Base-by-base conservation (phyloP, 2,888 invertebrate species). In the Cerastis rubricosa region DNA sequence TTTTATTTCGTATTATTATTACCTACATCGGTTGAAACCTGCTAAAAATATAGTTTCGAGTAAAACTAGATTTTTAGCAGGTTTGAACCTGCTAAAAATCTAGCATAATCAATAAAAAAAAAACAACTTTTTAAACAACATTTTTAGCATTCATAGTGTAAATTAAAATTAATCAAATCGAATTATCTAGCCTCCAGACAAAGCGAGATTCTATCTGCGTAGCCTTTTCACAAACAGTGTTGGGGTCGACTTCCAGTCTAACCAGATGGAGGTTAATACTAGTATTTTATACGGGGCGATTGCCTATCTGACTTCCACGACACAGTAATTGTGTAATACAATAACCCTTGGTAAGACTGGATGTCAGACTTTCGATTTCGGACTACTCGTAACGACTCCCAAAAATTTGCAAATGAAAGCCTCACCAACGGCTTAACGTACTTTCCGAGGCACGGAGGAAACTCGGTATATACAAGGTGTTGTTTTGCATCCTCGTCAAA, bases 1-100 rank as follows among this genome's bases (percentile, higher is more conserved):
- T 67, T 59, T 67, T 67, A 78, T 59, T 57, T 2, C 14, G 11
- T 25, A n/a, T 25, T 40, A 57, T 78, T 19, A 49, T 47, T n/a
- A 54, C 54, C 57, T 29, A 14, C 4, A 67, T 78, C 14, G 19
- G 25, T 29, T 67, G 17, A 25, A 57, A 29, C 25, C 19, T 49
- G 35, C 17, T 51, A 11, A 51, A n/a, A 51, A 35, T 51, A 51
- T 35, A 17, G 22, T 51, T 51, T 17, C 17, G 22, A 3, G 49
- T 0, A 35, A 35, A 35, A 35, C 35, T 35, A 2, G 35, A 35
- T 35, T 35, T 35, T 35, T 35, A 35, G 35, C 35, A 35, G 19
- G 25, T 29, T 67, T 12, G 22, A 57, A 29, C 25, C 19, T 49
- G 35, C 17, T 51, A 11, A 51, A n/a, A 51, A 35, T 51, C 3